Evolutionary conservation across 92 coral and sea anemone species (phyloP).

Genomic region (Phenganax subtilis): DNA sequence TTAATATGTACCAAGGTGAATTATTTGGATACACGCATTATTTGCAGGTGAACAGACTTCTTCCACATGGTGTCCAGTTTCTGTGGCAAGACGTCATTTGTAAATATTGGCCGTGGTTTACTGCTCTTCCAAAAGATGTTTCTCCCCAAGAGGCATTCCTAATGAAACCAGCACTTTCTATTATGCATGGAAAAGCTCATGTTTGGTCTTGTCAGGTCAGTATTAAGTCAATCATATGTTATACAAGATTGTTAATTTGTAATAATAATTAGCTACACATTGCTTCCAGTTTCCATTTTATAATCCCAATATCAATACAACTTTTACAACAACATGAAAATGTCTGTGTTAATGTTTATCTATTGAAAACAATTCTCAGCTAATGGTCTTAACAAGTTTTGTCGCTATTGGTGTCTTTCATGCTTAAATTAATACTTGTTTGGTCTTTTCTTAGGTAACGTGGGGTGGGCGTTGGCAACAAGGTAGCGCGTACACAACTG

Average conservation of each 20-base stretch:
- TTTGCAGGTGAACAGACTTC: slow-evolving; percentile 12
- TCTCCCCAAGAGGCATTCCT: slow-evolving; percentile 21
- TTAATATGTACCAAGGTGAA: slow-evolving; percentile 30
- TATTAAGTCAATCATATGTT: neutral
- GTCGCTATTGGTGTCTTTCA: no score
- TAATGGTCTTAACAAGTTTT: no score
- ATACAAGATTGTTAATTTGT: no score
- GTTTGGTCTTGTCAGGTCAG: slow-evolving; percentile 32
- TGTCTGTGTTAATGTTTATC: no score
- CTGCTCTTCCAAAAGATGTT: slow-evolving; percentile 10
- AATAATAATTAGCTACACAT: no score
- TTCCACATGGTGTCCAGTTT: slow-evolving; percentile 16
- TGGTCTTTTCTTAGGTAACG: slow-evolving; percentile 4
- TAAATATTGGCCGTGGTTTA: slow-evolving; percentile 26
- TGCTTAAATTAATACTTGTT: neutral
- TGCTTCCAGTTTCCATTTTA: no score
- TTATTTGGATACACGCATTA: slow-evolving; percentile 31
- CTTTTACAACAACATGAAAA: no score
- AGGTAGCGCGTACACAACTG: slow-evolving; percentile 25
- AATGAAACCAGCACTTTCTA: slow-evolving; percentile 31
- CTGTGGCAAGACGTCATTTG: slow-evolving; percentile 30
- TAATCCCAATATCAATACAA: no score
- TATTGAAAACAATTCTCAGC: no score
- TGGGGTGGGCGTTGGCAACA: neutral
- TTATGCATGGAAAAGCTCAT: slow-evolving; percentile 27